These are phyloP conservation scores for Isotomurus palustris DNA, from an alignment of 2,888 invertebrate species.

Conservation along the genomic window DNA sequence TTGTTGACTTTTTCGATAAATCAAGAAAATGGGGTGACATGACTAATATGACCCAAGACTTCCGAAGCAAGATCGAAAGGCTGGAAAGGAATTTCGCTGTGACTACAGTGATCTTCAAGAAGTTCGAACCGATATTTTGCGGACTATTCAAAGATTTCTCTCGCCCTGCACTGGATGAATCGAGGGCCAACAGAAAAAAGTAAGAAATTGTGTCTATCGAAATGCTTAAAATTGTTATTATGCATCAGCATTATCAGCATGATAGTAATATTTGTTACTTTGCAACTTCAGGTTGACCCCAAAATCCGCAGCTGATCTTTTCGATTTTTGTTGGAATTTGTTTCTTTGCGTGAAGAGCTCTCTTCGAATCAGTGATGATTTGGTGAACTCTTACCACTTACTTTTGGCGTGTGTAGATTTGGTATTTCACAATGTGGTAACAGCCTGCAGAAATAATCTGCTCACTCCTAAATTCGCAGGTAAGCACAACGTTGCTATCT, in stretches of 20 bases:
- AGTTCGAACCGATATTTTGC: conserved; percentile 81
- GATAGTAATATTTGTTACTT: background rate
- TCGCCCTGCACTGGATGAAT: conserved; percentile 41
- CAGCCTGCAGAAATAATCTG: conserved; percentile 73
- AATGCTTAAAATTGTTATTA: conserved; percentile 2
- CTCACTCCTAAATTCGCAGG: conserved; percentile 79
- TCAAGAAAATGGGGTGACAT: conserved; percentile 94
- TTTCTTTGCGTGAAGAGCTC: conserved; percentile 86
- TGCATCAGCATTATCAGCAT: background rate
- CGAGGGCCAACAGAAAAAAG: conserved; percentile 42
- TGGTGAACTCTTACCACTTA: conserved; percentile 90
- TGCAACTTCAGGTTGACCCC: conserved; percentile 60
- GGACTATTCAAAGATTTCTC: conserved; percentile 70
- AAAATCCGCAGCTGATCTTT: conserved; percentile 76
- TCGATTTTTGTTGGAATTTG: conserved; percentile 90
- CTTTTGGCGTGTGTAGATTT: conserved; percentile 86
- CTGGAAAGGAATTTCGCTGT: conserved; percentile 89
- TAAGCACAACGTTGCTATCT: conserved; percentile 48
- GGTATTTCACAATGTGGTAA: conserved; percentile 78
- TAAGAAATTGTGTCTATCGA: conserved; percentile 11
- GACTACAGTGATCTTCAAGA: conserved; percentile 87
- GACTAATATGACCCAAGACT: conserved; percentile 78
- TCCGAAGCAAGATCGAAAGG: conserved; percentile 73
- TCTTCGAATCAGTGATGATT: conserved; percentile 76
- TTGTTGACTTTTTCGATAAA: conserved; percentile 90